Base-by-base conservation (phyloP, 1,140 invertebrate species). In the Carposina sasakii region DNA sequence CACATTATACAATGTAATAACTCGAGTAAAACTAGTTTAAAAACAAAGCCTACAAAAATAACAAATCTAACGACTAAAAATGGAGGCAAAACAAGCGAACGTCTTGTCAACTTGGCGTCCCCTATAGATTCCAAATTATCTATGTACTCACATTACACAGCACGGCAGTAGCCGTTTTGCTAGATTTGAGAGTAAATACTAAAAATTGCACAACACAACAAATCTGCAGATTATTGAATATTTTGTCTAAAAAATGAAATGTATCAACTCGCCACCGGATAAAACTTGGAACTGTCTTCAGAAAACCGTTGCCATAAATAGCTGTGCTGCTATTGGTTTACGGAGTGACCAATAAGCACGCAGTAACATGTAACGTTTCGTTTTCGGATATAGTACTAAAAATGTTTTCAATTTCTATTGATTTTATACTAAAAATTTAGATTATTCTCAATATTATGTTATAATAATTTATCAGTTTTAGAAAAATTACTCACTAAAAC, bases 51-150 rank as follows among this genome's bases (percentile, higher is more conserved):
- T 69, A 65, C 16, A 68, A 75, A 71, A 54, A 60, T 42, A 24
- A 62, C 51, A 66, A 47, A 36, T 61, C 41, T 64, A 76, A 78
- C 68, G 76, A 72, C 61, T 44, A 67, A 76, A 77, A 76, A 78
- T 77, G 76, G 76, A 79, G 74, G 75, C 69, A 81, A 81, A 83
- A 83, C 79, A 83, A 83, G 50, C 76, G 79, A 83, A 76, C 57
- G 58, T 65, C 49, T 30, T 19, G 23, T 34, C 63, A 52, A 51
- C 49, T 56, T 55, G 62, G 66, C 71, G 61, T 75, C 63, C n/a
- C n/a, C 62, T 65, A 57, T 47, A 45, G 49, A 60, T 58, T 61
- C 59, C 59, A 60, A 68, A 63, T 52, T 42, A 52, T 30, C 28
- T 51, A 40, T 49, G 28, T 72, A 81, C 76, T 81, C 54, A 82